Evolutionary conservation across 2,797 vertebrate genomes (phyloP).

Genomic region (Hapalemur alaotrensis): DNA sequence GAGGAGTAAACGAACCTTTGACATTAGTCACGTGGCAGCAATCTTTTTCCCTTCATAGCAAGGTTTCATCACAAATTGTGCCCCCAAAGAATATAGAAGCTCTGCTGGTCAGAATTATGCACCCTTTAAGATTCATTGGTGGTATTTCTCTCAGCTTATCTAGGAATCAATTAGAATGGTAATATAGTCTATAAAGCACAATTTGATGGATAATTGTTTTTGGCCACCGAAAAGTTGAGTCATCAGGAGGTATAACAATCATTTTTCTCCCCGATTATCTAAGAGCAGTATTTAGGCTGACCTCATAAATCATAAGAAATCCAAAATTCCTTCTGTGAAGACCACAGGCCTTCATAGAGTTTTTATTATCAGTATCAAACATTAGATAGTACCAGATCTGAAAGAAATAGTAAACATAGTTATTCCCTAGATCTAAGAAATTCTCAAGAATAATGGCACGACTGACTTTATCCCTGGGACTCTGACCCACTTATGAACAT

Average conservation of each 20-base stretch:
- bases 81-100: not conserved
- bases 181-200: not conserved
- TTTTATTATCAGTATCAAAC: not conserved
- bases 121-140: not conserved
- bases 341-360: not conserved
- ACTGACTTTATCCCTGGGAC: not conserved
- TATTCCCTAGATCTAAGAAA: not conserved
- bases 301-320: not conserved
- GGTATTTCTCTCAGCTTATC: not conserved
- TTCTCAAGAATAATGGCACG: not conserved
- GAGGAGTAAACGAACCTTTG: not conserved
- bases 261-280: not conserved
- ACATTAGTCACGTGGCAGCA: not conserved
- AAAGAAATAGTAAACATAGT: not conserved
- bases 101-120: not conserved
- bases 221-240: not conserved
- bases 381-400: not conserved
- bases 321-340: not conserved
- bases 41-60: not conserved
- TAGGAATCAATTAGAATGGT: not conserved
- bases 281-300: not conserved
- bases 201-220: not conserved
- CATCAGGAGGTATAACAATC: not conserved
- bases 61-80: not conserved
- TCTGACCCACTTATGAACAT: not conserved